phyloP scores from a whole-genome alignment of 2,888 invertebrate genomes.

The Hirtodrosophila trivittata region DNA sequence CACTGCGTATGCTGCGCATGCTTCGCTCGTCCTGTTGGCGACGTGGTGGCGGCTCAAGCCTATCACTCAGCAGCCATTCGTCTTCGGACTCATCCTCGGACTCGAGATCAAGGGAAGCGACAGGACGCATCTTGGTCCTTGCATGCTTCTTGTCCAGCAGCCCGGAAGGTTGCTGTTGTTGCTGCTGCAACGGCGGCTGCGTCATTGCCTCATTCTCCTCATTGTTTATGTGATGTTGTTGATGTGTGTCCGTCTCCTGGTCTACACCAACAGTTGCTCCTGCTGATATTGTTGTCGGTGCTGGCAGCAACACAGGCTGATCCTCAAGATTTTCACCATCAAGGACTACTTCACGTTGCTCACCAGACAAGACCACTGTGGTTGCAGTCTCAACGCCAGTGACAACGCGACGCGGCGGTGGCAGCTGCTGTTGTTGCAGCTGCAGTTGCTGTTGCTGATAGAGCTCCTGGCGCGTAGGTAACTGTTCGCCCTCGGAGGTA shows the following conservation, averaged over 20 bases:
- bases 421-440: constrained; percentile 72
- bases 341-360: constrained; percentile 86
- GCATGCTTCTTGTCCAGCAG: constrained; percentile 29
- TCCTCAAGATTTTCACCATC: constrained; percentile 86
- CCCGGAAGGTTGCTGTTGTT: constrained; percentile 49
- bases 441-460: constrained; percentile 27
- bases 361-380: constrained; percentile 65
- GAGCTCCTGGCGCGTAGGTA: constrained; percentile 16
- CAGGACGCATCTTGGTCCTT: constrained; percentile 37
- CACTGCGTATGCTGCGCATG: constrained; percentile 49
- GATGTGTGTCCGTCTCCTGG: constrained; percentile 14
- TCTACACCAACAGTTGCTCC: constrained; percentile 5
- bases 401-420: constrained; percentile 83
- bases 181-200: constrained; percentile 12
- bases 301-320: constrained; percentile 54
- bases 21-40: constrained; percentile 80
- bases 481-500: constrained; percentile 75
- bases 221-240: constrained; percentile 21
- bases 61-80: constrained; percentile 65
- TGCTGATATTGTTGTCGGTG: constrained; percentile 3
- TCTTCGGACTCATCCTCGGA: constrained; percentile 81
- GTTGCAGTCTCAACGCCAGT: constrained; percentile 85
- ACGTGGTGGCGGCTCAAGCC: constrained; percentile 77
- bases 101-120: constrained; percentile 63
- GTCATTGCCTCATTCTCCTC: constrained; percentile 13